Conservation (phyloP, 2,888 invertebrate genomes). For the Dione vanillae region DNA sequence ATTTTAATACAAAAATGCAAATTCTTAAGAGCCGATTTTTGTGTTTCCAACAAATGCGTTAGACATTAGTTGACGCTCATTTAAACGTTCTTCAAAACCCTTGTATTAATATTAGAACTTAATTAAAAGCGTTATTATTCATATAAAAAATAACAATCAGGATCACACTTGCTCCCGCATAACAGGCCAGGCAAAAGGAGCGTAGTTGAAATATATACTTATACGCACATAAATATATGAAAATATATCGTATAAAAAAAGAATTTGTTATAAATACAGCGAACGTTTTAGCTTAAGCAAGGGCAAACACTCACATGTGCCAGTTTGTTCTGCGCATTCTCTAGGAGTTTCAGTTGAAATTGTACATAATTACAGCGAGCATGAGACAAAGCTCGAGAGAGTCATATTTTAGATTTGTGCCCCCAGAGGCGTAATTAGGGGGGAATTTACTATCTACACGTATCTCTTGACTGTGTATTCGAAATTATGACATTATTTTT, state of each 20-base stretch:
- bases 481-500: constrained; percentile 4
- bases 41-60: no score
- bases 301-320: constrained; percentile 31
- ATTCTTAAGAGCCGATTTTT: no score
- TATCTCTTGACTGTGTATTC: constrained; percentile 6
- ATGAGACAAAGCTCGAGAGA: constrained; percentile 33
- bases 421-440: constrained; percentile 33
- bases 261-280: not conserved
- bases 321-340: constrained; percentile 38
- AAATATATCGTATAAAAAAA: not conserved
- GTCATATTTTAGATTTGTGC: constrained; percentile 38
- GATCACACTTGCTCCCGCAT: no score
- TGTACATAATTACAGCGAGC: constrained; percentile 41
- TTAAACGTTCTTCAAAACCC: no score
- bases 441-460: constrained; percentile 27
- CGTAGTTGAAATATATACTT: no score
- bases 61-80: no score
- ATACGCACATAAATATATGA: not conserved
- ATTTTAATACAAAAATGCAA: no score
- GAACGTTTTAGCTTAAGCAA: not conserved
- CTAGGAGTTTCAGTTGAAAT: constrained; percentile 35
- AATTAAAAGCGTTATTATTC: no score
- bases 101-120: no score
- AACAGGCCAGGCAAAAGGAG: not conserved
- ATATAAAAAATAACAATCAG: no score